Conservation (phyloP, 92 coral and sea anemone species). For the Zoanthus sansibaricus region DNA sequence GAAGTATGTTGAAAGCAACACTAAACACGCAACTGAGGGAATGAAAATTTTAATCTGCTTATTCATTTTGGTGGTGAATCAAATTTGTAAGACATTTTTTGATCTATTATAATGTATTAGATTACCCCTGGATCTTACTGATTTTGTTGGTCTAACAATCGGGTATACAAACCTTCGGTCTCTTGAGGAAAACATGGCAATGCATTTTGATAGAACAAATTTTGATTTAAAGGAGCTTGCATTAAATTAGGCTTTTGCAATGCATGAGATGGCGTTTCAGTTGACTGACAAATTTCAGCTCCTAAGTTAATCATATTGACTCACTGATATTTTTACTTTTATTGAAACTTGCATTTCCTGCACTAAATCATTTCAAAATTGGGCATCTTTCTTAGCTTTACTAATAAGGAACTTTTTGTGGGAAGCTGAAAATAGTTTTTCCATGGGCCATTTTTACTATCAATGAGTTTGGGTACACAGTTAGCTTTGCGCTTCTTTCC, state of each 20-base stretch:
- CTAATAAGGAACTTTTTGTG: conserved; percentile 49
- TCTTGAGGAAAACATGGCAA: conserved; percentile 9
- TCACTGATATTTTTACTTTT: conserved; percentile 52
- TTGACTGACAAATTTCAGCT: conserved; percentile 54
- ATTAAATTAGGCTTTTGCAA: conserved; percentile 44
- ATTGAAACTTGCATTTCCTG: conserved; percentile 54
- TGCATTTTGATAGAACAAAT: conserved; percentile 44
- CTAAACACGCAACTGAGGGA: too few relatives aligned
- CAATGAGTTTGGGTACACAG: conserved; percentile 67
- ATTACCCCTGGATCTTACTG: background rate
- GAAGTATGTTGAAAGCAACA: too few relatives aligned
- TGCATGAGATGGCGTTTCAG: conserved; percentile 60
- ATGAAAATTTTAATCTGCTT: background rate
- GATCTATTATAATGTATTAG: background rate
- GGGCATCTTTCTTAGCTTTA: conserved; percentile 69
- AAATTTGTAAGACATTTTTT: background rate
- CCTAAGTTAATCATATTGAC: conserved; percentile 50
- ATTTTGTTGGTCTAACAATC: background rate
- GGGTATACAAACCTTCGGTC: background rate
- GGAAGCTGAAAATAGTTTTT: conserved; percentile 30
- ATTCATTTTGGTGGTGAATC: too few relatives aligned
- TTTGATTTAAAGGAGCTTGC: background rate
- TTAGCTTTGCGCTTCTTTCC: conserved; percentile 61
- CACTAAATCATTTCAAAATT: conserved; percentile 59
- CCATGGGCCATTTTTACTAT: conserved; percentile 65